These are phyloP conservation scores for Archivesica marissinica DNA, from an alignment of 1,140 invertebrate genomes.

Conservation along the genomic window DNA sequence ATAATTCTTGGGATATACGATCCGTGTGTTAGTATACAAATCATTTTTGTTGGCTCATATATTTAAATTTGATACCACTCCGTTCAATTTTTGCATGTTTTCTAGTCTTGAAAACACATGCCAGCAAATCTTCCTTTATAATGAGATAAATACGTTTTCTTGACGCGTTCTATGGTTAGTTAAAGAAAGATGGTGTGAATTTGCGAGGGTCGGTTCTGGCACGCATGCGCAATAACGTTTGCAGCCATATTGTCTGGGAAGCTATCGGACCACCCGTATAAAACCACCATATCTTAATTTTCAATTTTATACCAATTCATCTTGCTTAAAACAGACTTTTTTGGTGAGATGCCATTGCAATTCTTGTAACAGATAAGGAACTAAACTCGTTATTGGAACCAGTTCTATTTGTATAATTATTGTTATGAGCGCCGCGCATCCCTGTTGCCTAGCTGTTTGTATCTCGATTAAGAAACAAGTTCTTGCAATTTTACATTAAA, in stretches of 20 bases:
- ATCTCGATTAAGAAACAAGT: no score
- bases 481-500: no score
- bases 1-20: no score
- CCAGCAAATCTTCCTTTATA: conserved; percentile 36
- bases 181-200: conserved; percentile 63
- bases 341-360: conserved; percentile 35
- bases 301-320: conserved; percentile 62
- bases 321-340: conserved; percentile 49
- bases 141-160: conserved; percentile 60
- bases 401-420: no score
- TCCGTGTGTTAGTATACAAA: neutral
- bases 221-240: conserved; percentile 56
- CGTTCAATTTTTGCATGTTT: conserved; percentile 25
- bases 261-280: conserved; percentile 58
- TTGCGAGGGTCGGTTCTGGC: conserved; percentile 51
- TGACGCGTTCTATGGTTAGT: conserved; percentile 58
- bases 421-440: no score
- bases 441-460: no score
- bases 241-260: conserved; percentile 57
- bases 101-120: conserved; percentile 47
- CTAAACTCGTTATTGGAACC: no score
- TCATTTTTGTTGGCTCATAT: conserved; percentile 14
- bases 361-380: conserved; percentile 17
- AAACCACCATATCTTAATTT: conserved; percentile 54
- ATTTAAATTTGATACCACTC: conserved; percentile 31